Base-by-base conservation (phyloP, 2,797 vertebrate species). In the Sus cebifrons region DNA sequence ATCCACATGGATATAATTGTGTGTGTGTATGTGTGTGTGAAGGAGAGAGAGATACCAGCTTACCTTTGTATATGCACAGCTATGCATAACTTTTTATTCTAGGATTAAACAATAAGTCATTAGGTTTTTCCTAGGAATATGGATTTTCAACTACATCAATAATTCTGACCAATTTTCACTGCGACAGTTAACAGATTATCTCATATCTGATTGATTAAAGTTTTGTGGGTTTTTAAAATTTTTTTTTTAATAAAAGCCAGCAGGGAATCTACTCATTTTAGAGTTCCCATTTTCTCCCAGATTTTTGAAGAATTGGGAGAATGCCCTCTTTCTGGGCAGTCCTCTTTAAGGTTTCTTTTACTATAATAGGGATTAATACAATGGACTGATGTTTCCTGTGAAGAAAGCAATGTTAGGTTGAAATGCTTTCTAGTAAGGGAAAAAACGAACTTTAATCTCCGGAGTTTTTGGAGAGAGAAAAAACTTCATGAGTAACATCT, bases 271-370 rank as follows among this genome's bases (percentile, higher is more conserved):
- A 32, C 27, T 89, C 40, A 49, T 52, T 94, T 88, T 60, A 64
- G n/a, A 85, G 11, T 75, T 27, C 3, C 14, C 36, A 1, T 95
- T 90, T 84, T 96, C 77, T 93, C 71, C 97, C 95, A 96, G 84
- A 92, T 95, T 97, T 98, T 98, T 86, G 97, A 96, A 74, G 0
- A 1, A 78, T 96, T 96, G 75, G 96, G 97, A 97, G 85, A 98
- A 62, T 94, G 84, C 74, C 44, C 98, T 77, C 83, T 97, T 98
- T 98, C 97, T 96, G 89, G 94, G 93, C 96, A 97, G 91, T 95
- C 97, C 90, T 95, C 92, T 95, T 97, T 98, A 98, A 98, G 89
- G 36, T 98, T 96, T 98, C 97, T 98, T 98, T 98, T 97, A 95
- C 52, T 97, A 91, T 96, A 94, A 94, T 98, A 97, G 6, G 44